These are phyloP conservation scores for Stichodactyla helianthus DNA, from an alignment of 64 coral and sea anemone species.

Conservation along the genomic window DNA sequence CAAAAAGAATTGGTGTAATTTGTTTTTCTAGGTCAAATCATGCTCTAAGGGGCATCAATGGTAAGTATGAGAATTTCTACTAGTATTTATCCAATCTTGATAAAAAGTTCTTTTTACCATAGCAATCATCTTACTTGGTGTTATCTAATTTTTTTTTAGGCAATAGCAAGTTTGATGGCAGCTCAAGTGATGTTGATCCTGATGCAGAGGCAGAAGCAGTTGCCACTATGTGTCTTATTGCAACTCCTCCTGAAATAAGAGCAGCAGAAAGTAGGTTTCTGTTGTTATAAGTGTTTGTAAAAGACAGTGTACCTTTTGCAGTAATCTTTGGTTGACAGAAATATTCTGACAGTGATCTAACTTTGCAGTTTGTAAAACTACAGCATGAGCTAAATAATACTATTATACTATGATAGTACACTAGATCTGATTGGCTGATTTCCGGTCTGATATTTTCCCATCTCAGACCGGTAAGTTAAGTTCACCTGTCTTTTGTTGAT, in stretches of 20 bases:
- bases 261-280: slow-evolving; percentile 76
- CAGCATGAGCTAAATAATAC: too few relatives aligned
- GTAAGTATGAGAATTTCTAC: neutral
- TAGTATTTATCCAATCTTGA: neutral
- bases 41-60: slow-evolving; percentile 3
- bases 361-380: too few relatives aligned
- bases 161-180: slow-evolving; percentile 15
- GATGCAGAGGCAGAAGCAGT: slow-evolving; percentile 98
- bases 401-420: too few relatives aligned
- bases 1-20: neutral
- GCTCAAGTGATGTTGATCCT: slow-evolving; percentile 76
- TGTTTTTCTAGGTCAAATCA: neutral
- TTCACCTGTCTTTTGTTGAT: too few relatives aligned
- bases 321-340: too few relatives aligned
- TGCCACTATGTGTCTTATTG: slow-evolving; percentile 76
- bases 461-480: too few relatives aligned
- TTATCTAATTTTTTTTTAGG: neutral
- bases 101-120: neutral
- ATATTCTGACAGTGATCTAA: too few relatives aligned
- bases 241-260: slow-evolving; percentile 54
- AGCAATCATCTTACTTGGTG: neutral
- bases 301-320: neutral
- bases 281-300: neutral
- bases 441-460: too few relatives aligned
- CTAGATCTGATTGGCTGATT: too few relatives aligned